phyloP scores from a whole-genome alignment of 2,797 vertebrate genomes.

The Gadopsis bispinosus region DNA sequence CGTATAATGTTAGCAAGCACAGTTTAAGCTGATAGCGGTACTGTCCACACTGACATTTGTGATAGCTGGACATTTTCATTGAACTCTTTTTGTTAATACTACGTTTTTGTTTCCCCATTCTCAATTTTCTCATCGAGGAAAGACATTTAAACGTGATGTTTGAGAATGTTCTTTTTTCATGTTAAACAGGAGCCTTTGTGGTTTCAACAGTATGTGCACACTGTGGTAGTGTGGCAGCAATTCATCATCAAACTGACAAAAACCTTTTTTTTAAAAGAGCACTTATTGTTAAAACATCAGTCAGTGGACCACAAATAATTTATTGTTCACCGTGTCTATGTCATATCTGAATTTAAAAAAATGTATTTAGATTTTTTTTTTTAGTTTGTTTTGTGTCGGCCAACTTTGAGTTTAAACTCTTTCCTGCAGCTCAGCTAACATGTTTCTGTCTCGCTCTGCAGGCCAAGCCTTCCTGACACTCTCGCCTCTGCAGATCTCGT shows the following conservation, averaged over 20 bases:
- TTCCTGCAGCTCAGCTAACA: background rate
- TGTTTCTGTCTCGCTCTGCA: conserved; percentile 46
- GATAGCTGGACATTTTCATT: background rate
- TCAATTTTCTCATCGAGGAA: background rate
- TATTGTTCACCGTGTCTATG: background rate
- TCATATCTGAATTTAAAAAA: background rate
- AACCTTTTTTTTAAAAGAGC: background rate
- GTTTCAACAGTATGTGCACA: background rate
- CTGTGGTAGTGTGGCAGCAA: background rate
- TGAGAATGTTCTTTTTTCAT: background rate
- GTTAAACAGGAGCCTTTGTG: background rate
- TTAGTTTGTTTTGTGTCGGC: background rate
- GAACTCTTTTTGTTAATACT: background rate
- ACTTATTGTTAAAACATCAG: background rate
- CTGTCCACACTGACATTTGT: background rate
- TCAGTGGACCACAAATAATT: background rate
- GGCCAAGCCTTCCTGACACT: conserved; percentile 82
- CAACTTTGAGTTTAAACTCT: background rate
- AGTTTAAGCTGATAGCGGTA: background rate
- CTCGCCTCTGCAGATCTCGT: conserved; percentile 85
- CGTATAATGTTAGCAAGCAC: background rate
- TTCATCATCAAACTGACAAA: conserved; percentile 1
- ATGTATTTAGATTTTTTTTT: background rate
- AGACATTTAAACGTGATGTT: background rate
- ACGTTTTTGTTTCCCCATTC: background rate